Evolutionary conservation across 2,888 invertebrate genomes (phyloP), one percentile per base, ranked within the genome.

Genomic region (Lumbricus terrestris): DNA sequence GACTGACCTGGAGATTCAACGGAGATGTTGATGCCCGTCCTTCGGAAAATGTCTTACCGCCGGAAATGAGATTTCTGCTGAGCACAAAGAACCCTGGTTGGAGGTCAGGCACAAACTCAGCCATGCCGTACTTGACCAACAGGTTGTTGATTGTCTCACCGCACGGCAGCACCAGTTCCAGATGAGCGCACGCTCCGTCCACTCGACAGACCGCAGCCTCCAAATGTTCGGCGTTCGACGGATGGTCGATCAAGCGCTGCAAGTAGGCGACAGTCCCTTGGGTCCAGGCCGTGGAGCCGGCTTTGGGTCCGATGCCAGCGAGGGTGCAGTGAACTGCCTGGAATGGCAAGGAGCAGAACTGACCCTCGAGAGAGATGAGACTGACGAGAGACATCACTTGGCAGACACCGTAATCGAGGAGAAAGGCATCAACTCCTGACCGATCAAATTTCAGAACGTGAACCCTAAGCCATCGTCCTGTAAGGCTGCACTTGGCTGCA

Each of bases 341-440:
- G 83, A 90, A 85, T 16, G 89, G 89, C 29, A 90, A 88, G 37
- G 88, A 83, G 47, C 35, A 85, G 88, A 90, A 89, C 40, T 83
- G 33, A n/a, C 54, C 40, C 88, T 90, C 89, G 33, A 90, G 89
- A 33, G 89, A 42, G 88, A 88, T 37, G n/a, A 90, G 47, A 6
- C 69, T 42, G 18, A 88, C 38, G 33, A 89, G 34, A 16, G 34
- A 47, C n/a, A 89, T 83, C 3, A 18, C n/a, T 20, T 89, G 88
- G 37, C 90, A 35, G 35, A 35, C 35, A n/a, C 89, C 90, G 33
- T 89, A 90, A 89, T 90, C 90, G 29, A 90, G 88, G 38, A 89
- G 89, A 16, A 42, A 37, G 23, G 89, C 89, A 34, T 38, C 34
- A 3, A 37, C 90, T 18, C 29, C n/a, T 18, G n/a, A 29, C n/a